These are phyloP conservation scores for Mixornis gularis DNA, from an alignment of 2,113 vertebrate species.

Conservation along the genomic window DNA sequence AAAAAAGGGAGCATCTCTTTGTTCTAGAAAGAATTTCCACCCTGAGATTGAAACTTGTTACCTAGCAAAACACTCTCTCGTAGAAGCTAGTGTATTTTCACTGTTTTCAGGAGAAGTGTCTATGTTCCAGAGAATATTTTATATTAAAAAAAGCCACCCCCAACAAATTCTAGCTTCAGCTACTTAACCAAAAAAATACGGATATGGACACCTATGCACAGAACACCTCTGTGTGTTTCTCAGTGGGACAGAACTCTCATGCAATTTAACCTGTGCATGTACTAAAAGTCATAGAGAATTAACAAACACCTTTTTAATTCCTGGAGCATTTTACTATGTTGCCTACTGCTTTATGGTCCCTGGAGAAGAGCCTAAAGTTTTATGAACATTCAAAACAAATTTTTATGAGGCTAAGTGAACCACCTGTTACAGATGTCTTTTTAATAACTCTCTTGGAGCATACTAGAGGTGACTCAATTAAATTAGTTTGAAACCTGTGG, in stretches of 20 bases:
- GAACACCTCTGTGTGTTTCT: not conserved
- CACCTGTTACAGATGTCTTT: slow-evolving; percentile 33
- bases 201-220: not conserved
- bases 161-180: not conserved
- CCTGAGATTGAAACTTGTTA: not conserved
- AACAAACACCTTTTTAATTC: slow-evolving; percentile 9
- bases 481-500: slow-evolving; percentile 49
- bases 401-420: slow-evolving; percentile 20
- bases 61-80: not conserved
- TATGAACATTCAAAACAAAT: slow-evolving; percentile 18
- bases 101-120: not conserved
- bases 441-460: slow-evolving; percentile 34
- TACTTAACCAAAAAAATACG: not conserved
- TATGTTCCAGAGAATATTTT: not conserved
- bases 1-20: not conserved
- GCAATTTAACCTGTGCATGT: not conserved
- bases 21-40: not conserved
- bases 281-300: not conserved
- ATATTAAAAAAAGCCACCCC: not conserved
- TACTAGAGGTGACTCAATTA: slow-evolving; percentile 33
- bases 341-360: not conserved
- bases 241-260: not conserved
- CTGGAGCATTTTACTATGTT: slow-evolving; percentile 23
- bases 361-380: slow-evolving; percentile 45
- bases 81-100: not conserved